phyloP scores from a whole-genome alignment of 2,113 vertebrate genomes.

The Petrocephalus zakoni region DNA sequence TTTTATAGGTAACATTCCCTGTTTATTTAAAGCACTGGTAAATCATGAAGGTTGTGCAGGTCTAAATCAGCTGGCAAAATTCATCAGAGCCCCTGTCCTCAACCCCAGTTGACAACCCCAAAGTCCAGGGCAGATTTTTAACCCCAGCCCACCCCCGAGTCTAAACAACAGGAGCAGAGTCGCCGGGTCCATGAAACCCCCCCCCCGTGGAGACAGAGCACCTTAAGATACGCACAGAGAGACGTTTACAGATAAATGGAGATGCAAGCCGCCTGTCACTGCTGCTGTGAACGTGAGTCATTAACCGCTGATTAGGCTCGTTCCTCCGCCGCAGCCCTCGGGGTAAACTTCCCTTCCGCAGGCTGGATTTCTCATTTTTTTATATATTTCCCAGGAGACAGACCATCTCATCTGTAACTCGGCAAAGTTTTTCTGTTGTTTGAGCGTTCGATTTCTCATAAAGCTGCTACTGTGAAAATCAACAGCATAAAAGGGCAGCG shows the following conservation, averaged over 20 bases:
- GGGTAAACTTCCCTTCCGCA: background rate
- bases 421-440: background rate
- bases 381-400: background rate
- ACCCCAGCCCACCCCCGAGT: conserved; percentile 25
- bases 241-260: background rate
- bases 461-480: background rate
- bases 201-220: background rate
- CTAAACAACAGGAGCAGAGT: conserved; percentile 20
- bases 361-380: background rate
- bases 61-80: too few species aligned
- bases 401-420: background rate
- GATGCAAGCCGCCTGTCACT: background rate
- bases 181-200: background rate
- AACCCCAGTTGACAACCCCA: too few species aligned
- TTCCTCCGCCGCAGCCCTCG: background rate
- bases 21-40: conserved; percentile 5
- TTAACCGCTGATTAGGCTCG: conserved; percentile 3
- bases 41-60: background rate
- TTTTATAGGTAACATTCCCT: conserved; percentile 38
- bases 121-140: too few species aligned
- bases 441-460: background rate
- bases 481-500: background rate
- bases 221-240: background rate
- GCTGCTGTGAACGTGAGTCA: background rate
- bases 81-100: too few species aligned